Percentiles rank a stretch among this genome's conserved stretches.
Conservation (phyloP, 2,113 vertebrate genomes). For the Hippopotamus amphibius region DNA sequence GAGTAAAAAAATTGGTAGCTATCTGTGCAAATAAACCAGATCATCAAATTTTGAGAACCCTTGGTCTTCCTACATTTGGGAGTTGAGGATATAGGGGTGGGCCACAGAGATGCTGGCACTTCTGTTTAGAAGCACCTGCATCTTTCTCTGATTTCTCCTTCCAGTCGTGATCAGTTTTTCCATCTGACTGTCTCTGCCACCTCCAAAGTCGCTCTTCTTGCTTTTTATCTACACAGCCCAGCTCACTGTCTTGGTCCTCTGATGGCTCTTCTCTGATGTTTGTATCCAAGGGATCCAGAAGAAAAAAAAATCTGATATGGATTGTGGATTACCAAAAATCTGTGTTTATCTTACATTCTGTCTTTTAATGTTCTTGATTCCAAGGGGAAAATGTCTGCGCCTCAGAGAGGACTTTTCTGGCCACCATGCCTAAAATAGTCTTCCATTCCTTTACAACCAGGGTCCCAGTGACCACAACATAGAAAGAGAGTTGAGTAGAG, state of each 20-base stretch:
- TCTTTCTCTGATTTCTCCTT: not conserved
- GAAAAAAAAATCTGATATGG: not conserved
- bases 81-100: not conserved
- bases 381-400: not conserved
- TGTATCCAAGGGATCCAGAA: not conserved
- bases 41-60: not conserved
- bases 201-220: rapidly evolving
- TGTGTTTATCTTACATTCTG: not conserved
- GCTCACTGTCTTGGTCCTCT: not conserved
- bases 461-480: not conserved
- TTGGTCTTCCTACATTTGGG: not conserved
- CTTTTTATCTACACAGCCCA: not conserved
- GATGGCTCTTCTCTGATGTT: not conserved
- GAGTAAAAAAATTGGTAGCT: not conserved
- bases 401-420: not conserved
- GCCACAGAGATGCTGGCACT: not conserved
- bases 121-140: not conserved
- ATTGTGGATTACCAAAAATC: not conserved
- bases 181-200: not conserved
- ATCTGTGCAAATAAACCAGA: not conserved
- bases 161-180: not conserved
- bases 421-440: not conserved
- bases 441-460: not conserved
- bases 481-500: not conserved
- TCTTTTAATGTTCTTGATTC: not conserved